These are phyloP conservation scores for Crotalus helleri DNA, from an alignment of 2,113 vertebrate genomes.

Conservation along the genomic window DNA sequence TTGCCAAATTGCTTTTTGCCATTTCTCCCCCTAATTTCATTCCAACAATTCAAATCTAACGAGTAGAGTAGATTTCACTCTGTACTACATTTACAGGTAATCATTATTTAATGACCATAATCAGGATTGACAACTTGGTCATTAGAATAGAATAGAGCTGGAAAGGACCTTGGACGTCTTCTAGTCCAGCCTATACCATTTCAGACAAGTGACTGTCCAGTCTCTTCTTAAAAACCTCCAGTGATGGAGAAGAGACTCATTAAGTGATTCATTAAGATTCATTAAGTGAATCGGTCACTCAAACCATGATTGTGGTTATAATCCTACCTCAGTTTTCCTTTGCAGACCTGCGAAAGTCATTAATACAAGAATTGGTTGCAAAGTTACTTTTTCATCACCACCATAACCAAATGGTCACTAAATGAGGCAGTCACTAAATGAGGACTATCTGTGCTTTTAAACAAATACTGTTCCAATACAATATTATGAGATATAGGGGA, in stretches of 20 bases:
- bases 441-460: not conserved
- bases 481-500: not conserved
- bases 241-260: too few species aligned
- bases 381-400: not conserved
- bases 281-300: not conserved
- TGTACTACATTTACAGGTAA: not conserved
- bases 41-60: not conserved
- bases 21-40: not conserved
- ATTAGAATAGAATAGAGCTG: too few species aligned
- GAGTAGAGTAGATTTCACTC: not conserved
- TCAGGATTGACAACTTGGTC: not conserved
- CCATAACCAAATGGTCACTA: not conserved
- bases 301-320: not conserved
- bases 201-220: too few species aligned
- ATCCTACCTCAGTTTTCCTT: not conserved
- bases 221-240: too few species aligned
- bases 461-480: not conserved
- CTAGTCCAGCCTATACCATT: too few species aligned
- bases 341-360: not conserved
- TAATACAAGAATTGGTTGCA: not conserved
- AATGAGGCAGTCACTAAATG: not conserved
- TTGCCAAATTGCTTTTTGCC: not conserved
- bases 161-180: too few species aligned
- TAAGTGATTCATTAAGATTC: too few species aligned
- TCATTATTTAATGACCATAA: not conserved